Conservation (phyloP, 2,113 vertebrate genomes). For the Hippolais icterina region DNA sequence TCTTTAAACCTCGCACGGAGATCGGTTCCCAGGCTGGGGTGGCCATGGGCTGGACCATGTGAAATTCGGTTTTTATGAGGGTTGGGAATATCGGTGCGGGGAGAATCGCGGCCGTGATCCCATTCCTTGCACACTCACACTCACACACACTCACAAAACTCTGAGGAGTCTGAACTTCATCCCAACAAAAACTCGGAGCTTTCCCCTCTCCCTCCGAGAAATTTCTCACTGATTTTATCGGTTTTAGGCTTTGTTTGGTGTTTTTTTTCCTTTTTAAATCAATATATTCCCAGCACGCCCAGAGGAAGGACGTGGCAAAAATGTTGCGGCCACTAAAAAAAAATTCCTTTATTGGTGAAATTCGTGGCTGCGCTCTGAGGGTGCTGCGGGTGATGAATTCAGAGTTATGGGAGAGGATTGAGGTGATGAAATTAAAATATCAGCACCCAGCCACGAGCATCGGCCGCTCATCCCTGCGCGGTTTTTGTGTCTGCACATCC, state of each 20-base stretch:
- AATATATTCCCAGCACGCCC: background rate
- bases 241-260: accelerated
- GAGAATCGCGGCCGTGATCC: background rate
- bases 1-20: background rate
- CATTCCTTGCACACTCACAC: background rate
- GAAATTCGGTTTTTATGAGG: background rate
- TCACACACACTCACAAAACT: too few species aligned
- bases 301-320: background rate
- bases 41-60: background rate
- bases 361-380: background rate
- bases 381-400: accelerated
- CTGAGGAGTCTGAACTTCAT: background rate
- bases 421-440: background rate
- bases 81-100: background rate
- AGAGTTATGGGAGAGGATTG: accelerated
- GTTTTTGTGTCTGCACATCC: background rate
- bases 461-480: background rate
- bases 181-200: accelerated
- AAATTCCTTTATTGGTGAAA: background rate
- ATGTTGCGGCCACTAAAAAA: background rate
- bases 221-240: background rate
- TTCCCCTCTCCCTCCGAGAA: accelerated
- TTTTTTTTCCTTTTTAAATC: accelerated
- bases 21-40: background rate
- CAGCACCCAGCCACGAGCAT: background rate